These are phyloP conservation scores for Poecilus cupreus DNA, from an alignment of 2,888 invertebrate species.

Conservation along the genomic window DNA sequence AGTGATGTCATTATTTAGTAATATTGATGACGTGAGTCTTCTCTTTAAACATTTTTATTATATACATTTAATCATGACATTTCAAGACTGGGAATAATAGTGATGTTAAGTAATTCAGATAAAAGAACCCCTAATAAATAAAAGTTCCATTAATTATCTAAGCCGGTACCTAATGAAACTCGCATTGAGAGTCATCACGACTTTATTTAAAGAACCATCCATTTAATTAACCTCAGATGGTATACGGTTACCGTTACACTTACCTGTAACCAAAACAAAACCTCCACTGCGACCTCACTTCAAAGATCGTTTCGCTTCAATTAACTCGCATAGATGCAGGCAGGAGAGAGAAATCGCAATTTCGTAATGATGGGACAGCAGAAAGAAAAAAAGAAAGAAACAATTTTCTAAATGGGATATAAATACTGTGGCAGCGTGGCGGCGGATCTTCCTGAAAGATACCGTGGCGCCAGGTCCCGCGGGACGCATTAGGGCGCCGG, in stretches of 20 bases:
- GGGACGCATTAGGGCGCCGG: constrained; percentile 16
- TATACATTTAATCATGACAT: not conserved
- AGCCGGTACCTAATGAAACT: too few species aligned
- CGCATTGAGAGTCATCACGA: too few species aligned
- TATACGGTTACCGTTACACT: not conserved
- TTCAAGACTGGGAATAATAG: not conserved
- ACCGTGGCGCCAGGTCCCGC: constrained; percentile 9
- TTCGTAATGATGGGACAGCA: constrained; percentile 48
- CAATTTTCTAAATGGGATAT: constrained; percentile 58
- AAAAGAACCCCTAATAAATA: not conserved
- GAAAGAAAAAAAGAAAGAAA: constrained; percentile 45
- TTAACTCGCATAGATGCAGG: constrained; percentile 29
- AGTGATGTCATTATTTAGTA: too few species aligned
- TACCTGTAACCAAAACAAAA: not conserved
- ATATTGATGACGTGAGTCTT: too few species aligned
- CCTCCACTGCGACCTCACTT: not conserved
- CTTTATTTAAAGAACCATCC: not conserved
- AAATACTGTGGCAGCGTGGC: constrained; percentile 31
- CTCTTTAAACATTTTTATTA: too few species aligned
- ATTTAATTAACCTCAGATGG: not conserved
- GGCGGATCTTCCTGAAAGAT: constrained; percentile 23
- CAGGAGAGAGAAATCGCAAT: constrained; percentile 32
- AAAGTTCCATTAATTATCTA: not conserved
- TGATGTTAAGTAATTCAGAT: not conserved
- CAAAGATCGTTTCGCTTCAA: not conserved